phyloP scores from a whole-genome alignment of 2,797 vertebrate species.

The Capromys pilorides region DNA sequence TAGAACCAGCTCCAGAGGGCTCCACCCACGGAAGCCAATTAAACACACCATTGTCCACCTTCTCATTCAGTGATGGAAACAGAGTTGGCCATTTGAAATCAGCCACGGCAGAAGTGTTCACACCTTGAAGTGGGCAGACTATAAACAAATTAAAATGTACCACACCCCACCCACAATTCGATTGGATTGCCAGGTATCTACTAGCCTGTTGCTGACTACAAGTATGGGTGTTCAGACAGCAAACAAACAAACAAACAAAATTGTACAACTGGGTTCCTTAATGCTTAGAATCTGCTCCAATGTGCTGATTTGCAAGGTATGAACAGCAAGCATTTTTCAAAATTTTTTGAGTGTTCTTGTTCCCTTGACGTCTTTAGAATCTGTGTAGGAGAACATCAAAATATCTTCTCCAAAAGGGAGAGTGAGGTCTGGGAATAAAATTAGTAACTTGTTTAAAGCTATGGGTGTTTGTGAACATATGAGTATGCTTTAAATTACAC shows the following conservation, averaged over 20 bases:
- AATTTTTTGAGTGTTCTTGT: not conserved
- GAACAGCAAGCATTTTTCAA: not conserved
- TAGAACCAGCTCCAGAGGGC: rapidly evolving
- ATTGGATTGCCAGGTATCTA: not conserved
- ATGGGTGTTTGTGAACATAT: conserved; percentile 73
- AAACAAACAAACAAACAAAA: not conserved
- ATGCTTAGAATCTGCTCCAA: not conserved
- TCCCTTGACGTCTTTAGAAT: conserved; percentile 44
- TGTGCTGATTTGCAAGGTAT: not conserved
- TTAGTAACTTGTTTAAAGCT: conserved; percentile 75
- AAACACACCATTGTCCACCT: not conserved
- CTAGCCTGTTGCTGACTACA: not conserved
- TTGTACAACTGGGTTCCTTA: not conserved
- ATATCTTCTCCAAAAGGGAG: conserved; percentile 44
- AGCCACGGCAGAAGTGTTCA: not conserved
- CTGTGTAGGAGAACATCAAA: conserved; percentile 48
- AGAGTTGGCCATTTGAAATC: not conserved
- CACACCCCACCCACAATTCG: rapidly evolving
- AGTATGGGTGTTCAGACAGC: not conserved
- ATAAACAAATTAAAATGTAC: not conserved
- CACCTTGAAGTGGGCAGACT: not conserved
- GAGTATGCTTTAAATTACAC: conserved; percentile 79
- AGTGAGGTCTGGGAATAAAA: conserved; percentile 65
- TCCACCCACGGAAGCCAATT: not conserved
- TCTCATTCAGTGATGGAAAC: not conserved